A percentile compares a stretch with the other conserved stretches of the same genome.
Conservation (phyloP, 2,113 vertebrate species). For the Suncus etruscus region DNA sequence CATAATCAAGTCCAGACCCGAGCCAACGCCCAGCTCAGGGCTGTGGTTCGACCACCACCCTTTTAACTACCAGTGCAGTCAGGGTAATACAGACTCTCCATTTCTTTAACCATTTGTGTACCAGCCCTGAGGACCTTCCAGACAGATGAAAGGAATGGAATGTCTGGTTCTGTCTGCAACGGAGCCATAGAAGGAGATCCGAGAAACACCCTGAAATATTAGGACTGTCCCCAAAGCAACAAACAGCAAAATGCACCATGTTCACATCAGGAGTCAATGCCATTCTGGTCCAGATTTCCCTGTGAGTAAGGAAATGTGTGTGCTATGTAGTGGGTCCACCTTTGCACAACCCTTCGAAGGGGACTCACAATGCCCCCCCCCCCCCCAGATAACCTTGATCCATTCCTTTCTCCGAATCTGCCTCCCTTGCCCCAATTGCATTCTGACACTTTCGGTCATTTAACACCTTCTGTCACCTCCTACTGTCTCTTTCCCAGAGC, state of each 20-base stretch:
- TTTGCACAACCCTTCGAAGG: not conserved
- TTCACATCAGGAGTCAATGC: not conserved
- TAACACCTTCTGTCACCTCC: not conserved
- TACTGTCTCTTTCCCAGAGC: not conserved
- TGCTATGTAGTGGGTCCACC: not conserved
- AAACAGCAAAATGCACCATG: not conserved
- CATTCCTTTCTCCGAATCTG: not conserved
- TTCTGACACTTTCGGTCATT: not conserved
- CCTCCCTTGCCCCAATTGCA: not conserved
- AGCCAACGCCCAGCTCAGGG: slow-evolving; percentile 62
- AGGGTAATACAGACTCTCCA: not conserved
- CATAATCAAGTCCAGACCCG: slow-evolving; percentile 72
- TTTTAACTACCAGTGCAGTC: slow-evolving; percentile 57
- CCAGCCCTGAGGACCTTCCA: not conserved
- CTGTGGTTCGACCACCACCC: slow-evolving; percentile 51
- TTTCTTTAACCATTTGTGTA: slow-evolving; percentile 64
- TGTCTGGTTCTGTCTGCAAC: not conserved
- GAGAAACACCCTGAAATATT: not conserved
- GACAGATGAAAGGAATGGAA: not conserved
- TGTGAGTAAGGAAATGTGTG: not conserved
- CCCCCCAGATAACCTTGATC: not conserved
- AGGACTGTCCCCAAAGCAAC: not conserved
- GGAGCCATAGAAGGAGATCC: not conserved
- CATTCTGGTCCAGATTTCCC: fast-evolving
- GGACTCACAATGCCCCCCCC: not conserved